Percentiles rank a stretch among this genome's conserved stretches.
These are phyloP conservation scores for Agonopterix arenella DNA, from an alignment of 2,888 invertebrate genomes.

Conservation along the genomic window DNA sequence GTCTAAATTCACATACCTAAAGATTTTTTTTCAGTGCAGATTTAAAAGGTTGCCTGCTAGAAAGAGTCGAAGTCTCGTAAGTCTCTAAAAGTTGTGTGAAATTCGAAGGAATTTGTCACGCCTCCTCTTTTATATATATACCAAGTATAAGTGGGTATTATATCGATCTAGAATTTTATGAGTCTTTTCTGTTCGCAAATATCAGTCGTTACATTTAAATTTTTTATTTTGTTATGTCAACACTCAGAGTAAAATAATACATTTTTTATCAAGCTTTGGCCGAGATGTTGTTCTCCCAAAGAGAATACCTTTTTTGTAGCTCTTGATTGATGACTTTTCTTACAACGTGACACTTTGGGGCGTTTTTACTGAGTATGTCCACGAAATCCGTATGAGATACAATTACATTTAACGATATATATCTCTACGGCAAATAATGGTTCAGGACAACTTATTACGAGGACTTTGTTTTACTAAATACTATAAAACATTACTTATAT, in stretches of 20 bases:
- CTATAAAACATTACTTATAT: too few relatives aligned
- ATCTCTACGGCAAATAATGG: neutral
- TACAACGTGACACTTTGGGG: slow-evolving; percentile 45
- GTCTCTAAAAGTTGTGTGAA: too few relatives aligned
- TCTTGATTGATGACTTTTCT: slow-evolving; percentile 64
- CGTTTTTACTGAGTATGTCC: slow-evolving; percentile 34
- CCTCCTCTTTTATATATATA: neutral
- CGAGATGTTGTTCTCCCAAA: slow-evolving; percentile 41
- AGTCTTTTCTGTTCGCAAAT: neutral
- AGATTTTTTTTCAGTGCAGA: too few relatives aligned
- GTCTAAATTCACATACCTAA: too few relatives aligned
- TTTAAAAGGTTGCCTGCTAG: too few relatives aligned
- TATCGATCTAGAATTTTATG: neutral
- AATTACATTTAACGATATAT: slow-evolving; percentile 27
- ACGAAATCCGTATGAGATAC: slow-evolving; percentile 37
- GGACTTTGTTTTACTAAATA: too few relatives aligned
- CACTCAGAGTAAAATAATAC: slow-evolving; percentile 27
- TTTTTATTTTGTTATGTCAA: slow-evolving; percentile 39
- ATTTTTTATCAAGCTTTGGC: slow-evolving; percentile 43
- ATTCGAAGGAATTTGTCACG: neutral
- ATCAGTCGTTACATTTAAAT: slow-evolving; percentile 36
- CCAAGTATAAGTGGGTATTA: neutral
- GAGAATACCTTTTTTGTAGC: slow-evolving; percentile 48
- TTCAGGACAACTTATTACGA: neutral
- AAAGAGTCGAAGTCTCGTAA: too few relatives aligned